Conservation (phyloP, 2,888 invertebrate species). For the Pristionchus exspectatus region DNA sequence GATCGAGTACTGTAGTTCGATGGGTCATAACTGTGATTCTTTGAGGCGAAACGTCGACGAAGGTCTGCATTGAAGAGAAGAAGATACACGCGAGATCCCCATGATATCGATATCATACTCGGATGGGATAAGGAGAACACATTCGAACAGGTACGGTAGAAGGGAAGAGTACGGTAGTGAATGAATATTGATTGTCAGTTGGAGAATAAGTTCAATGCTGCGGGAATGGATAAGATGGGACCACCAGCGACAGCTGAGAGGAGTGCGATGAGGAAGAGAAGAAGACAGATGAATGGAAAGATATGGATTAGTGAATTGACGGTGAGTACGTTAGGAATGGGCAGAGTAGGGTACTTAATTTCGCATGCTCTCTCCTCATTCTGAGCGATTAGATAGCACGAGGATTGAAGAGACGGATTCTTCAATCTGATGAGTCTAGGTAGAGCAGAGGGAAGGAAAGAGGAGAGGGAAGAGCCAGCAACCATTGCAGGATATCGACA, state of each 20-base stretch:
- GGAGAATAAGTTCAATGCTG: conserved; percentile 64
- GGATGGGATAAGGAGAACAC: conserved; percentile 70
- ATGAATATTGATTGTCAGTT: conserved; percentile 61
- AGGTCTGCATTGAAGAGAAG: conserved; percentile 61
- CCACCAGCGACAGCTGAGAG: conserved; percentile 30
- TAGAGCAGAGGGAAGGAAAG: neutral
- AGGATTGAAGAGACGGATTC: no score
- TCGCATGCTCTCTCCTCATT: no score
- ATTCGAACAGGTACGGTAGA: conserved; percentile 64
- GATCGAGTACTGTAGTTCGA: no score
- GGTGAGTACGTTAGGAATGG: conserved; percentile 56
- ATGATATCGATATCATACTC: conserved; percentile 73
- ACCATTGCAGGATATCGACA: conserved; percentile 73
- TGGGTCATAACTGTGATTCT: neutral
- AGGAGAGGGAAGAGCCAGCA: neutral
- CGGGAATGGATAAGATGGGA: conserved; percentile 57
- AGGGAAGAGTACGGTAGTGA: neutral
- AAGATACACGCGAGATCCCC: conserved; percentile 66
- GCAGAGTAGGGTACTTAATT: neutral
- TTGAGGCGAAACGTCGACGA: conserved; percentile 57
- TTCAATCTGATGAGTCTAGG: no score
- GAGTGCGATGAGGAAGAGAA: conserved; percentile 61
- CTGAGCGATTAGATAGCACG: no score
- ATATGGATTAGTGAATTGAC: conserved; percentile 76
- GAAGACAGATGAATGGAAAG: conserved; percentile 64